Conservation (phyloP, 2,797 vertebrate genomes). For the Numenius phaeopus region DNA sequence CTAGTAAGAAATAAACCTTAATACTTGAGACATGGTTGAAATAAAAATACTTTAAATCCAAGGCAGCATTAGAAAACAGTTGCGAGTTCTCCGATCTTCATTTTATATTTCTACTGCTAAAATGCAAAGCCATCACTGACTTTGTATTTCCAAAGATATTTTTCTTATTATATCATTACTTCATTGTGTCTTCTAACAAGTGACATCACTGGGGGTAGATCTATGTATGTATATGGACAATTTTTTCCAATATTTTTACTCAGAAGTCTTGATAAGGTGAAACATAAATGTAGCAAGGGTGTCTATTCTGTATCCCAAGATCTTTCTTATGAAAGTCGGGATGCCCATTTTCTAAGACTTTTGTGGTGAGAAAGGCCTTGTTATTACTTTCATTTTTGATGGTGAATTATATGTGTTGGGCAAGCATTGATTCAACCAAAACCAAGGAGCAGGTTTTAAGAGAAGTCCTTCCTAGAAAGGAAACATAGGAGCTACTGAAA, state of each 20-base stretch:
- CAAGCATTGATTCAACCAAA: neutral
- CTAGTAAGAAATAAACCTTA: neutral
- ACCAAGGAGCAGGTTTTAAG: neutral
- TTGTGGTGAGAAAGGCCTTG: neutral
- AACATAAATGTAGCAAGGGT: neutral
- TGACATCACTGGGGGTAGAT: neutral
- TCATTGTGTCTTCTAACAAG: neutral
- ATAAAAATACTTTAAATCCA: neutral
- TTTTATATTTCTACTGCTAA: neutral
- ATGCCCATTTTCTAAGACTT: neutral
- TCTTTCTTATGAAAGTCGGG: neutral
- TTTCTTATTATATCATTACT: neutral
- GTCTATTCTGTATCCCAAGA: neutral
- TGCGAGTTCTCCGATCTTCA: neutral
- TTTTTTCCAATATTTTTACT: neutral
- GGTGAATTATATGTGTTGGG: neutral
- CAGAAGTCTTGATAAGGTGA: neutral
- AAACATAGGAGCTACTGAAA: neutral
- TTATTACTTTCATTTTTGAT: neutral
- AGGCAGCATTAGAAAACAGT: neutral
- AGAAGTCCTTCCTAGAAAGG: neutral
- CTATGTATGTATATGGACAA: neutral
- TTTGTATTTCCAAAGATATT: neutral
- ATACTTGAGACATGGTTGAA: neutral
- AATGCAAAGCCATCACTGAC: neutral